Evolutionary conservation across 2,888 invertebrate genomes (phyloP), one percentile per base, ranked within the genome.

Genomic region (Hedya salicella): DNA sequence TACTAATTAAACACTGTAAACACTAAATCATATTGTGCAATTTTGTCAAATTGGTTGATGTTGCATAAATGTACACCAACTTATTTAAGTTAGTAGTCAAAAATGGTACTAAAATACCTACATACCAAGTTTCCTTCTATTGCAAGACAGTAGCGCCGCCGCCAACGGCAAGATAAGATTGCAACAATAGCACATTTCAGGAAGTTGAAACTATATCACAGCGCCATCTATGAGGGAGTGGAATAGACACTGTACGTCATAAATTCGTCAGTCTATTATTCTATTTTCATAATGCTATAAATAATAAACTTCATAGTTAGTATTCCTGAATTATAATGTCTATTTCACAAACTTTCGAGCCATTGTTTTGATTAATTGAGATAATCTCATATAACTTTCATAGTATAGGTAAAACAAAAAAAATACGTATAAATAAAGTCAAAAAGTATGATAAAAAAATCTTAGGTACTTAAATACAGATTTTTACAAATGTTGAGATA

Each of bases 211-310:
- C 13, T 17, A 8, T 5, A 30, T 30, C 0, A 39, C 48, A 25
- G 39, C 62, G 54, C 54, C 54, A 46, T 62, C 62, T 62, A 13
- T 54, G 54, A 54, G n/a, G 48, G 48, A 36, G 36, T 42, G 25
- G 36, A 36, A 4, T 19, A 36, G 9, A 32, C 19, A 21, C 5
- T n/a, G 25, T 4, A 25, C 25, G 25, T 32, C 16, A 36, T 13
- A 30, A 25, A 19, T 13, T 21, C 21, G 6, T 48, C 25, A 6
- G 25, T 36, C 11, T 2, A 36, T 36, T 36, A 9, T 36, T 36
- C 9, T 36, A 9, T 36, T 36, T 36, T 36, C 11, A 9, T 9
- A 36, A 9, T 36, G 36, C 9, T 36, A 13, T 11, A 25, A 4
- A 25, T 36, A 36, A 11, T 36, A 36, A 36, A 36, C 13, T 6